Percentiles rank a stretch among this genome's conserved stretches.
These are phyloP conservation scores for Invenusta paracnida DNA, from an alignment of 2,888 invertebrate species.

Conservation along the genomic window DNA sequence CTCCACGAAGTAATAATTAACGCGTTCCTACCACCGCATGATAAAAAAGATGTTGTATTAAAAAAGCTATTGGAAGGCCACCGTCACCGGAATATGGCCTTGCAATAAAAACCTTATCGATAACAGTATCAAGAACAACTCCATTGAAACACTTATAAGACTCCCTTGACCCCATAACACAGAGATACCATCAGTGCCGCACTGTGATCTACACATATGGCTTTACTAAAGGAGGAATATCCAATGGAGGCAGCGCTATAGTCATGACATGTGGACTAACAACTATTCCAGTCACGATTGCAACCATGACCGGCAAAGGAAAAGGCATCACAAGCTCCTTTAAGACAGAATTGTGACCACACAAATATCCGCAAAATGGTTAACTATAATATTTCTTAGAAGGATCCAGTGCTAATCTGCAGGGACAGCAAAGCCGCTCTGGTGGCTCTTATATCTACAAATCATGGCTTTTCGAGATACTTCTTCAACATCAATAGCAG, in stretches of 20 bases:
- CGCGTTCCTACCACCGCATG: too few relatives aligned
- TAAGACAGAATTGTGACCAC: too few relatives aligned
- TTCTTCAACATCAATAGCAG: not conserved
- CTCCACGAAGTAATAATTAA: too few relatives aligned
- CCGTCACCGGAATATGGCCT: not conserved
- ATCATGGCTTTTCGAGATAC: not conserved
- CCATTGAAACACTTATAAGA: not conserved
- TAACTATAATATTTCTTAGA: too few relatives aligned
- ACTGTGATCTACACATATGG: not conserved
- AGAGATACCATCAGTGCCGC: not conserved
- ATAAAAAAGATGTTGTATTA: too few relatives aligned
- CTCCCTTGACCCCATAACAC: not conserved
- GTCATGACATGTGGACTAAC: not conserved
- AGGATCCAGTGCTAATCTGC: too few relatives aligned
- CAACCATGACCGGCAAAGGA: too few relatives aligned
- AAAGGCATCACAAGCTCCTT: too few relatives aligned
- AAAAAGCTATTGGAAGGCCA: not conserved
- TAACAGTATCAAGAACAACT: too few relatives aligned
- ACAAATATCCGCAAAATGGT: too few relatives aligned
- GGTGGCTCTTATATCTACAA: not conserved
- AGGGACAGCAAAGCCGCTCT: not conserved
- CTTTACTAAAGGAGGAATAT: not conserved
- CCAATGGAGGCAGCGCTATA: not conserved
- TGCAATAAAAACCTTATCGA: too few relatives aligned
- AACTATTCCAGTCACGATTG: too few relatives aligned